Conservation (phyloP, 2,797 vertebrate genomes). For the Sebastes cheni region DNA sequence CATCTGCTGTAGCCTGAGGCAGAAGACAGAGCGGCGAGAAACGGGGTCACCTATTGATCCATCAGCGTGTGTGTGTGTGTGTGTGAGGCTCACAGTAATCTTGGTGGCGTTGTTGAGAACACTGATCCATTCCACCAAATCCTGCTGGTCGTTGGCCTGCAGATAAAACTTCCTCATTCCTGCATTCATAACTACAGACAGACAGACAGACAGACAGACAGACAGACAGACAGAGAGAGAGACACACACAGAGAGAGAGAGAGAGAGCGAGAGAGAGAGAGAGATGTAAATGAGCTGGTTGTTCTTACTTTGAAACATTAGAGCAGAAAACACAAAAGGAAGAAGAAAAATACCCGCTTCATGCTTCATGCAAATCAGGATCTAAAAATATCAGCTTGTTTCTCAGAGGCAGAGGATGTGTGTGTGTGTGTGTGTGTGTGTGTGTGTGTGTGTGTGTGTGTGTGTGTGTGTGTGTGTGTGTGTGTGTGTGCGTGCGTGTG, state of each 20-base stretch:
- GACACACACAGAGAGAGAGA: too few species aligned
- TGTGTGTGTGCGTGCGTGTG: constrained; percentile 4
- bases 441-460: constrained; percentile 15
- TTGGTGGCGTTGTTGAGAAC: constrained; percentile 97
- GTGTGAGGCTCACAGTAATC: constrained; percentile 89
- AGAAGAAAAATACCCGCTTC: background rate
- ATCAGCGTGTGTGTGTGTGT: background rate
- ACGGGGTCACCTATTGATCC: constrained; percentile 50
- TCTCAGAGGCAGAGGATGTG: constrained; percentile 32
- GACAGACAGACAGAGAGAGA: background rate
- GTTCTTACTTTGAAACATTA: background rate
- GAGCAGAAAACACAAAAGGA: background rate
- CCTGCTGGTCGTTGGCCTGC: constrained; percentile 97
- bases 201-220: background rate
- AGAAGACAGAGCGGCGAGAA: constrained; percentile 12
- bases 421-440: constrained; percentile 25
- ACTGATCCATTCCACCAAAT: constrained; percentile 94
- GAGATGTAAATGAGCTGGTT: background rate
- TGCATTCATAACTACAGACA: constrained; percentile 90
- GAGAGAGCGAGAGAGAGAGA: background rate
- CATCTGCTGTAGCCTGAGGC: constrained; percentile 46
- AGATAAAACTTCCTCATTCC: constrained; percentile 96
- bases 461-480: constrained; percentile 6
- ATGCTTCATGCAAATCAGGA: constrained; percentile 9
- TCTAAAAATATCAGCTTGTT: constrained; percentile 59